phyloP scores from a whole-genome alignment of 2,888 invertebrate species.

The Heliconius ismenius region DNA sequence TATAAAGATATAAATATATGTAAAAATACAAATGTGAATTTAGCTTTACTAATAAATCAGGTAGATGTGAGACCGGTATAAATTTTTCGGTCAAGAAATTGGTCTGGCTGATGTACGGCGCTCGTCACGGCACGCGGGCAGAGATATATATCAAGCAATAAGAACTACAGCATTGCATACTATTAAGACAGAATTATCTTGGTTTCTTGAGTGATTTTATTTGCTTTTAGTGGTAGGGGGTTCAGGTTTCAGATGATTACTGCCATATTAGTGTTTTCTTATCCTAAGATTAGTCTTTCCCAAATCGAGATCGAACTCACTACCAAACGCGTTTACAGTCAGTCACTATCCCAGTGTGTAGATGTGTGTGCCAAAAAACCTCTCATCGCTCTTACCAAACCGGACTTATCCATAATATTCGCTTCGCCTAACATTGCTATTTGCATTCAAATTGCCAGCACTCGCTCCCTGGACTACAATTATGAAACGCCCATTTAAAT shows the following conservation, averaged over 20 bases:
- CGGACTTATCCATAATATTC: neutral
- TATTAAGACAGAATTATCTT: neutral
- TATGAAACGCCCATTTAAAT: conserved; percentile 48
- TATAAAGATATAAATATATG: neutral
- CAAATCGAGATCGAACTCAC: too few relatives aligned
- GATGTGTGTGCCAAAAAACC: too few relatives aligned
- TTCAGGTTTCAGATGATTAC: neutral
- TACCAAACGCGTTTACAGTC: neutral
- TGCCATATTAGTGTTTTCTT: neutral
- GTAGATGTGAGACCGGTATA: conserved; percentile 68
- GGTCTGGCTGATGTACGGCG: conserved; percentile 67
- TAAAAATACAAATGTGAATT: conserved; percentile 11
- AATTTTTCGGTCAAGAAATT: conserved; percentile 81
- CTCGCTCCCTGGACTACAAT: conserved; percentile 45
- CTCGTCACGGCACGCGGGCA: conserved; percentile 47
- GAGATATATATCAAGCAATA: conserved; percentile 73
- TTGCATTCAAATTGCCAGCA: conserved; percentile 50
- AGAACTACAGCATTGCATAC: conserved; percentile 22
- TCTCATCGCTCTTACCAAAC: neutral
- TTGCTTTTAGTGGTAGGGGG: neutral
- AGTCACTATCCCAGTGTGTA: neutral
- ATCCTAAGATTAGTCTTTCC: neutral
- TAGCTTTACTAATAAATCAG: conserved; percentile 51
- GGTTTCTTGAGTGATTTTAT: neutral
- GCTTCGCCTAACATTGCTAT: conserved; percentile 42